Base-by-base conservation (phyloP, 2,888 invertebrate species). In the Ramazzottius varieornatus region DNA sequence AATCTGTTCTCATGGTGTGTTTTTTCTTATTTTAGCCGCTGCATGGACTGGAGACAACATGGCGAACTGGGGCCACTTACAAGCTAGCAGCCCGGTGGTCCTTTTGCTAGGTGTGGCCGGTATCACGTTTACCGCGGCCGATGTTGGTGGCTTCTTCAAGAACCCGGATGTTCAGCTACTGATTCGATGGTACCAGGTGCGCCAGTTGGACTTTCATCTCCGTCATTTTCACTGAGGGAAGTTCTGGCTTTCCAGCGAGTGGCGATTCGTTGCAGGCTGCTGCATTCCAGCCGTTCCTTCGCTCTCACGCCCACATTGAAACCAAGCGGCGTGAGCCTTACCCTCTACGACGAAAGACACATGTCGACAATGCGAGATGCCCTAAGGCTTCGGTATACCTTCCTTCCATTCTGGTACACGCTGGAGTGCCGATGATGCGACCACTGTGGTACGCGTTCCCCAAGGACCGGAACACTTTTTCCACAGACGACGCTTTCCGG, bases 31-130 rank as follows among this genome's bases (percentile, higher is more conserved):
- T 68, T 13, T 67, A 73, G 79, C 78, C 46, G 86, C 93, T 0
- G 84, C 94, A 34, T 99, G 98, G 98, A 99, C 98, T 0, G 98
- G 98, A 0, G 98, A 99, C 76, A 99, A 98, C 75, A 80, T 81
- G 46, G 96, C 90, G 0, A 88, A 92, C 63, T 99, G 98, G 98
- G 81, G 83, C 1, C 94, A 93, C 78, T 80, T 99, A 29, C 83
- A 84, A 64, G 82, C 83, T 1, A 84, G 86, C 0, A 82, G 87
- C 64, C 91, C 93, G 0, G 98, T 98, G 96, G 86, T 94, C 71
- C 78, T 99, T 1, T 86, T 88, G 0, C 79, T 93, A 64, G 84
- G 86, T 0, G 78, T 89, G 0, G 82, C 86, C 8, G 98, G 98
- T 0, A 82, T 93, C 70, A 86, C 89, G 4, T 90, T 93, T 78